These are phyloP conservation scores for Phorcus lineatus DNA, from an alignment of 2,888 invertebrate genomes.

Conservation along the genomic window DNA sequence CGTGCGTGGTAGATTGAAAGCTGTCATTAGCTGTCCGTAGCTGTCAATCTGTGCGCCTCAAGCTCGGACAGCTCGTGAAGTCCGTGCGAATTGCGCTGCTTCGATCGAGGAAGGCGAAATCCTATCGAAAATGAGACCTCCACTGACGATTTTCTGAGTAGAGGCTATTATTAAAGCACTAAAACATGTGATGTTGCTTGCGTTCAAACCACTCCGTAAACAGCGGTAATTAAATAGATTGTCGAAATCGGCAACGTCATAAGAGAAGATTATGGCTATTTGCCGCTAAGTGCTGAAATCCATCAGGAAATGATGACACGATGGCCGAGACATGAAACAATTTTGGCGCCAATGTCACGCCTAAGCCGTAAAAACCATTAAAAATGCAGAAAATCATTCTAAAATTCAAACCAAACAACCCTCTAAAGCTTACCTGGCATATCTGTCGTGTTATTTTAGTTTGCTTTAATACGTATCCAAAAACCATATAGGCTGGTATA, in stretches of 20 bases:
- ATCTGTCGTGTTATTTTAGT: no score
- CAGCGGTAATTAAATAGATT: conserved; percentile 19
- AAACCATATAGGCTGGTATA: no score
- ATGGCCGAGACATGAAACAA: not conserved
- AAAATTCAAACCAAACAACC: no score
- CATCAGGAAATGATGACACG: conserved; percentile 1
- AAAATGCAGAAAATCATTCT: no score
- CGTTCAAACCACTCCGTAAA: not conserved
- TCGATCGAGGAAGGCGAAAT: conserved; percentile 7
- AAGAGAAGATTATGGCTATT: not conserved
- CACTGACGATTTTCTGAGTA: not conserved
- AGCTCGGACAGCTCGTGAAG: conserved; percentile 1
- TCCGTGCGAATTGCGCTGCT: not conserved
- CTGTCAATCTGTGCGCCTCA: conserved; percentile 18
- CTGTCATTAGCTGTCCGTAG: conserved; percentile 8
- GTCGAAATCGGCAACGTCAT: not conserved
- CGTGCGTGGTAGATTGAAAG: not conserved
- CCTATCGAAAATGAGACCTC: not conserved
- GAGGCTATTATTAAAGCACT: conserved; percentile 9
- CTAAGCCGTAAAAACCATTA: no score
- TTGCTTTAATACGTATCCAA: no score
- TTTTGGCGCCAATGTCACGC: conserved; percentile 2
- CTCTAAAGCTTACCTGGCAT: no score
- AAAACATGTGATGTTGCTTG: not conserved
- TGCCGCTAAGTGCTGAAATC: conserved; percentile 2